These are phyloP conservation scores for Periplaneta americana DNA, from an alignment of 1,140 invertebrate genomes.

Conservation along the genomic window DNA sequence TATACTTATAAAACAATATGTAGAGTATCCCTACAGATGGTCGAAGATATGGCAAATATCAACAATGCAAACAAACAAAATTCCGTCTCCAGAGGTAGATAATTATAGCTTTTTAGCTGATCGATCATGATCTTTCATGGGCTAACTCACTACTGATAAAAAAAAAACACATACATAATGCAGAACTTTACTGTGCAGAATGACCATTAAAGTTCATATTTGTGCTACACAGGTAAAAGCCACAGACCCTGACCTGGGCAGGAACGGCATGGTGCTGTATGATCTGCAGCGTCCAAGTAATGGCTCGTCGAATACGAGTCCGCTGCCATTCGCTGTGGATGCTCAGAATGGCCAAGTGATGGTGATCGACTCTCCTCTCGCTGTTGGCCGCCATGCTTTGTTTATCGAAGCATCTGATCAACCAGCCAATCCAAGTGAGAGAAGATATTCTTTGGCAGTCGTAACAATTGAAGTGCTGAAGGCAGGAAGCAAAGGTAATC, in stretches of 20 bases:
- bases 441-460: slow-evolving; percentile 72
- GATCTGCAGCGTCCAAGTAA: slow-evolving; percentile 66
- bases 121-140: background rate
- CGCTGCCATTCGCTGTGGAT: slow-evolving; percentile 65
- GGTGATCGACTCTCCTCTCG: slow-evolving; percentile 58
- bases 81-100: too few species aligned
- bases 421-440: slow-evolving; percentile 72
- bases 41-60: too few species aligned
- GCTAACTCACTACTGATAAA: background rate
- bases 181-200: too few species aligned
- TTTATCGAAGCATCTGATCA: slow-evolving; percentile 79
- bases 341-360: slow-evolving; percentile 61
- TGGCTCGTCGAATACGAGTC: slow-evolving; percentile 43
- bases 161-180: background rate
- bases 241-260: slow-evolving; percentile 72
- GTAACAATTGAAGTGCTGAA: slow-evolving; percentile 66
- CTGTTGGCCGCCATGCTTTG: slow-evolving; percentile 64
- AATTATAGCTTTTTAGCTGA: too few species aligned
- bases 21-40: too few species aligned
- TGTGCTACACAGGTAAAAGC: slow-evolving; percentile 56
- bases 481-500: slow-evolving; percentile 44
- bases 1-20: too few species aligned
- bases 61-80: too few species aligned
- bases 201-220: too few species aligned
- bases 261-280: slow-evolving; percentile 74